Base-by-base conservation (phyloP, 2,113 vertebrate genomes). In the Kobus ellipsiprymnus region DNA sequence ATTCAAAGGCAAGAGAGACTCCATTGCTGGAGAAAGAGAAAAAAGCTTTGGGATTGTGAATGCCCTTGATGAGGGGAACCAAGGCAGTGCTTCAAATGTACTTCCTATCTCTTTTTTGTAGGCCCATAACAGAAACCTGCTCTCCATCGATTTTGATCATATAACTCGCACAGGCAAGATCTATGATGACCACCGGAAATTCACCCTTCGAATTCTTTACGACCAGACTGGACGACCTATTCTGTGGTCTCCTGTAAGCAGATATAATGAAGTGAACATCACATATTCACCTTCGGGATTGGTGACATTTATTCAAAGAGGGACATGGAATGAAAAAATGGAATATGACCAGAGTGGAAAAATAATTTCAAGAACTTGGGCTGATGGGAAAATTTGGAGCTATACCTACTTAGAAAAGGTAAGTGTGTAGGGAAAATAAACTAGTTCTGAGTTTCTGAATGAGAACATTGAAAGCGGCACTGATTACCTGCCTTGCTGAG, bases 381-480 rank as follows among this genome's bases (percentile, higher is more conserved):
- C 99, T 95, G 99, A 99, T 95, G 99, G 99, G 40, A 99, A 99
- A 99, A 99, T 99, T 98, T 99, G 99, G 99, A 99, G 99, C 98
- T 99, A 99, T 99, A 99, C 99, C 0, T 99, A 99, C 57, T 98
- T 99, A 94, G 99, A 99, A 99, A 99, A 99, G 99, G 99, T 99
- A 98, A 98, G 44, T 97, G 0, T 91, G 1, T n/a, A 71, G 91
- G 14, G 50, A 44, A 14, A 59, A 55, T 25, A 55, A 85, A 87
- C 50, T 67, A 33, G 40, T 93, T 94, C 36, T 71, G 44, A 78
- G 50, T 82, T 87, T 89, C 87, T 86, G 77, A 57, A 57, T 74
- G 57, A 87, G 29, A 94, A 92, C 86, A 86, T 25, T 52, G 33
- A 80, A 96, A 81, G 13, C 10, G 23, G n/a, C 33, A 40, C 62